These are phyloP conservation scores for Acrocyrtus sp. DNA, from an alignment of 2,888 invertebrate species.

Conservation along the genomic window DNA sequence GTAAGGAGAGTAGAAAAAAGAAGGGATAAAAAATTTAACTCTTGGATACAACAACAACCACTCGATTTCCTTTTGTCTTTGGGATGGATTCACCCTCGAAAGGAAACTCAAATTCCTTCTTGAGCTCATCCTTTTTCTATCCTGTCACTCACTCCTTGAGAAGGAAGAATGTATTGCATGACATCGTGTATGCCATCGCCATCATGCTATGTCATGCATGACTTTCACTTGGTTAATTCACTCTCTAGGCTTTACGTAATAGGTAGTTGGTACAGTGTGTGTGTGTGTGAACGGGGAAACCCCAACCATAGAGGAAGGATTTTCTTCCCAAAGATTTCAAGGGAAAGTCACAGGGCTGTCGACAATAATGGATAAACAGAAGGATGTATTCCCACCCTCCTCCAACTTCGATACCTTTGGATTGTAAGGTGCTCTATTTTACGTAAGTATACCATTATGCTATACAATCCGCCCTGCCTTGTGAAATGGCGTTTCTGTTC, in stretches of 20 bases:
- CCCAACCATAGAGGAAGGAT: too few relatives aligned
- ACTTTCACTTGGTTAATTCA: conserved; percentile 41
- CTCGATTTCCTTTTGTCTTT: too few relatives aligned
- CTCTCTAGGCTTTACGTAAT: neutral
- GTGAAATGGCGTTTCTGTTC: neutral
- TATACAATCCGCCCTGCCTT: too few relatives aligned
- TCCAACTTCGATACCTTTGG: too few relatives aligned
- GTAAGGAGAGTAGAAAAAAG: conserved; percentile 2
- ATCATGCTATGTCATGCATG: conserved; percentile 31
- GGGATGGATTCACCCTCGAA: too few relatives aligned
- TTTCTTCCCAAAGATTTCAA: neutral
- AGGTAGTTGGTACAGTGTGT: conserved; percentile 10
- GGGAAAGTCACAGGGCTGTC: conserved; percentile 12
- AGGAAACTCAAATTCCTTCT: neutral
- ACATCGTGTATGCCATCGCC: conserved; percentile 12
- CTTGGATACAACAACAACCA: too few relatives aligned
- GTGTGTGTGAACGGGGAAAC: conserved; percentile 2
- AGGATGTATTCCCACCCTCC: conserved; percentile 46
- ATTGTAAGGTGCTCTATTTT: neutral
- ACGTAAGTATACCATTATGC: too few relatives aligned
- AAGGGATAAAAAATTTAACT: conserved; percentile 35
- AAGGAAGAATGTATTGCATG: conserved; percentile 8
- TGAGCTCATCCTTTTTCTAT: conserved; percentile 24
- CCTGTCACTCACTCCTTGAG: conserved; percentile 31
- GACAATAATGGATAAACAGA: conserved; percentile 36